Conservation (phyloP, 2,113 vertebrate genomes). For the Phaethon lepturus region DNA sequence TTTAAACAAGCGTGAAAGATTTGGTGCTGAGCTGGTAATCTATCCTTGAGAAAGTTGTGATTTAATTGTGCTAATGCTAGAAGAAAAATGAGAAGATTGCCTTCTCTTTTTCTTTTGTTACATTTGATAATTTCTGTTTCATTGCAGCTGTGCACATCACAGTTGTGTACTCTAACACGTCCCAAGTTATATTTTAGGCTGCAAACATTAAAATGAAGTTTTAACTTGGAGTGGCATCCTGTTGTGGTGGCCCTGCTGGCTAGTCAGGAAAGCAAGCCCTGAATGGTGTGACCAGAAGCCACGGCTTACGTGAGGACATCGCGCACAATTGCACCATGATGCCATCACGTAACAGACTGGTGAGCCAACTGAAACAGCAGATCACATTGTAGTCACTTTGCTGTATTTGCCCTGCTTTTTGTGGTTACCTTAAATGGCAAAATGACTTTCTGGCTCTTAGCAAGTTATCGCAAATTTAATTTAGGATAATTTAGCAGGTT, state of each 20-base stretch:
- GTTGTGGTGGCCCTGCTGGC: neutral
- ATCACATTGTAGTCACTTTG: neutral
- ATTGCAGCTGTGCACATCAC: neutral
- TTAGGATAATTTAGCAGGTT: neutral
- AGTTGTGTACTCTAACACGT: neutral
- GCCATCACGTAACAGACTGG: neutral
- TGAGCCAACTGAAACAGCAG: neutral
- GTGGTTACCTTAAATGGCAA: neutral
- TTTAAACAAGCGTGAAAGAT: neutral
- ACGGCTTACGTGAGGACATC: too few species aligned
- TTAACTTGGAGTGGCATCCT: neutral
- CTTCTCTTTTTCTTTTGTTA: neutral
- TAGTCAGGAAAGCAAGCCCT: neutral
- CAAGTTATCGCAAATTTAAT: neutral
- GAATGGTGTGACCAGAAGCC: neutral
- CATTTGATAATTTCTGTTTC: neutral
- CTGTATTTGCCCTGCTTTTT: neutral
- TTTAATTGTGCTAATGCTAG: neutral
- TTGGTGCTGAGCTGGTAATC: neutral
- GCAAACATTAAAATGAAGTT: neutral
- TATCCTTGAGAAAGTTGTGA: neutral
- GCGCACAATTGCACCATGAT: rapidly evolving
- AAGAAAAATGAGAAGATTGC: neutral
- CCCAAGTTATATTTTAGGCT: neutral
- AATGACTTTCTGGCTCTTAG: neutral